Percentiles rank a stretch among this genome's conserved stretches.
Evolutionary conservation across 1,140 invertebrate species (phyloP).

Genomic region (Latrodectus geometricus): DNA sequence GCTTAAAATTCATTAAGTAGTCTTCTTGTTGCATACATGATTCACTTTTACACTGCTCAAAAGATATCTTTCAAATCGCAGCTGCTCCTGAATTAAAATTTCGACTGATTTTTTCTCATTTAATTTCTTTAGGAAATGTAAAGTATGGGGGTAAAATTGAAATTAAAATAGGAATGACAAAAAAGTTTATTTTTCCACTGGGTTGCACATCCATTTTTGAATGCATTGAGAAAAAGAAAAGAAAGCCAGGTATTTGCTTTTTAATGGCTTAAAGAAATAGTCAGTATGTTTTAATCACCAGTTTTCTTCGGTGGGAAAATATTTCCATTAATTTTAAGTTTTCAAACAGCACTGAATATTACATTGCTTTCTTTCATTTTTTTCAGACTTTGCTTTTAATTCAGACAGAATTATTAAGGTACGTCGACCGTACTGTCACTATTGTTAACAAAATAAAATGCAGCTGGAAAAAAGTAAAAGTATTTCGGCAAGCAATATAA

Average conservation of each 20-base stretch:
- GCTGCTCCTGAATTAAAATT: constrained; percentile 51
- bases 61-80: constrained; percentile 57
- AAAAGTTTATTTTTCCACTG: constrained; percentile 53
- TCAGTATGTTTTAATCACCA: constrained; percentile 58
- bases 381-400: constrained; percentile 12
- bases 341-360: constrained; percentile 45
- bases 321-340: constrained; percentile 61
- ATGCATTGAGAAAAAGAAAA: constrained; percentile 14
- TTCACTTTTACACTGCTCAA: constrained; percentile 33
- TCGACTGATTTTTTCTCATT: not conserved
- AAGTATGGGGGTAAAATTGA: constrained; percentile 35
- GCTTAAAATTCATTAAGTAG: constrained; percentile 42
- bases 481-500: constrained; percentile 16
- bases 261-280: constrained; percentile 58
- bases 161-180: constrained; percentile 16
- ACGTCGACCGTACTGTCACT: constrained; percentile 5
- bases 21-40: constrained; percentile 26
- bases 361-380: constrained; percentile 34
- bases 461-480: not conserved
- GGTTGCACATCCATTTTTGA: constrained; percentile 59
- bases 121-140: not conserved
- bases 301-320: constrained; percentile 37
- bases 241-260: constrained; percentile 46
- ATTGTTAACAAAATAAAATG: constrained; percentile 42
- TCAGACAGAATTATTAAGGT: constrained; percentile 51